Conservation (phyloP, 2,888 invertebrate genomes). For the Entomobrya multifasciata region DNA sequence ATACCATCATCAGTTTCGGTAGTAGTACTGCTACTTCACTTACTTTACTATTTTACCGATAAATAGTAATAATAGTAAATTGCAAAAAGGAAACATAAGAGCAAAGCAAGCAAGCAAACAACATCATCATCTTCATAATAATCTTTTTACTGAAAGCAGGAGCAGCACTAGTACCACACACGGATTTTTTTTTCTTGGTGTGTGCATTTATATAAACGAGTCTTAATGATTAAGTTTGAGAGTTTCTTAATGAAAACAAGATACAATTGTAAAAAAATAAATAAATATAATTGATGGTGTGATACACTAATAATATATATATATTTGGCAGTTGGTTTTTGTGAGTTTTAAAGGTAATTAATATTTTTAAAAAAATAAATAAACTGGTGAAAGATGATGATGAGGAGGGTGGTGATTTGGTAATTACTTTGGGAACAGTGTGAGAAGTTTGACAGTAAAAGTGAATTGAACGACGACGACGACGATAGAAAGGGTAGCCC, state of each 20-base stretch:
- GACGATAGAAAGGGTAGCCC: constrained; percentile 38
- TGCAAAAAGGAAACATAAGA: not conserved
- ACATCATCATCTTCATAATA: too few relatives aligned
- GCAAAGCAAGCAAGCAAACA: not conserved
- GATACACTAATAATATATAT: too few relatives aligned
- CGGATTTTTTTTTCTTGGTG: not conserved
- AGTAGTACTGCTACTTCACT: too few relatives aligned
- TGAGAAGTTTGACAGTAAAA: constrained; percentile 27
- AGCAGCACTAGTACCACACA: not conserved
- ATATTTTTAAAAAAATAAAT: not conserved
- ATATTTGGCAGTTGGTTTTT: not conserved
- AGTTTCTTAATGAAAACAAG: not conserved
- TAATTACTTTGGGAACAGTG: not conserved
- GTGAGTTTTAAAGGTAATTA: not conserved
- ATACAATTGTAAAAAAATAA: too few relatives aligned
- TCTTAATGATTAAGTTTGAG: not conserved
- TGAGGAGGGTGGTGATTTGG: not conserved
- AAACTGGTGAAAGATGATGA: not conserved
- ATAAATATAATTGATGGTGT: too few relatives aligned
- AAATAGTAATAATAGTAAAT: too few relatives aligned
- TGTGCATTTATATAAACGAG: not conserved
- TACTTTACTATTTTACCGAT: too few relatives aligned
- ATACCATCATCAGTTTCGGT: not conserved
- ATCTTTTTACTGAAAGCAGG: not conserved
- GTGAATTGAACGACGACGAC: constrained; percentile 10